Conservation (phyloP, 2,797 vertebrate genomes). For the Otolemur crassicaudatus region DNA sequence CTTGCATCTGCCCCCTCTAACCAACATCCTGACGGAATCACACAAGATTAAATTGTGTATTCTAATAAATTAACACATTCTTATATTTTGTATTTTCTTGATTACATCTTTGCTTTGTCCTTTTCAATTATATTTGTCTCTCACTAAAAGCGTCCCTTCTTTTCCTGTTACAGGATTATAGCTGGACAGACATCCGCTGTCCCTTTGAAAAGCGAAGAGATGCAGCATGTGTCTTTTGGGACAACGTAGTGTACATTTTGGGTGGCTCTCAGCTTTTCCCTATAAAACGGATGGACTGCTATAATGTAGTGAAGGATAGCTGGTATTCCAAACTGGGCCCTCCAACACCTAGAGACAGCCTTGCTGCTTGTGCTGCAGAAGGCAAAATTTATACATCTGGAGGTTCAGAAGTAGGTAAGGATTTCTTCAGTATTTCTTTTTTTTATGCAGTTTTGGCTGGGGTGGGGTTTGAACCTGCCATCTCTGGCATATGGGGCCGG, state of each 20-base stretch:
- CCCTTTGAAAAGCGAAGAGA: slow-evolving; percentile 99
- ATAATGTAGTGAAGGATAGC: slow-evolving; percentile 99
- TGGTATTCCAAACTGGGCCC: slow-evolving; percentile 99
- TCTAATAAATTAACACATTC: slow-evolving; percentile 29
- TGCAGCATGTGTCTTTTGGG: slow-evolving; percentile 97
- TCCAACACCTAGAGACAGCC: slow-evolving; percentile 97
- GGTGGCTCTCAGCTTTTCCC: slow-evolving; percentile 99
- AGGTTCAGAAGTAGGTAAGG: slow-evolving; percentile 98
- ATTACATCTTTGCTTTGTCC: background rate
- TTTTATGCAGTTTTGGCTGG: too few relatives aligned
- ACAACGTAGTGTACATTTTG: slow-evolving; percentile 99
- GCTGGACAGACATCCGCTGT: slow-evolving; percentile 98
- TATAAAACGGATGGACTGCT: slow-evolving; percentile 99
- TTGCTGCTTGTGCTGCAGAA: slow-evolving; percentile 96
- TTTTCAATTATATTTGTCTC: background rate
- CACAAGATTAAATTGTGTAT: background rate
- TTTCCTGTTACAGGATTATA: slow-evolving; percentile 93
- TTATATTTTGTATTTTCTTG: slow-evolving; percentile 10
- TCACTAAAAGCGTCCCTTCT: slow-evolving; percentile 61
- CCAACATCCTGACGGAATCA: slow-evolving; percentile 31
- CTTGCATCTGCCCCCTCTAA: background rate
- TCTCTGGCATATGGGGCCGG: too few relatives aligned
- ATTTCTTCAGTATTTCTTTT: background rate
- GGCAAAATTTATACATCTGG: slow-evolving; percentile 99
- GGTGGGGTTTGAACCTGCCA: too few relatives aligned